Evolutionary conservation across 2,888 invertebrate species (phyloP), one percentile per base, ranked within the genome.

Genomic region (Hirtodrosophila histrioides): DNA sequence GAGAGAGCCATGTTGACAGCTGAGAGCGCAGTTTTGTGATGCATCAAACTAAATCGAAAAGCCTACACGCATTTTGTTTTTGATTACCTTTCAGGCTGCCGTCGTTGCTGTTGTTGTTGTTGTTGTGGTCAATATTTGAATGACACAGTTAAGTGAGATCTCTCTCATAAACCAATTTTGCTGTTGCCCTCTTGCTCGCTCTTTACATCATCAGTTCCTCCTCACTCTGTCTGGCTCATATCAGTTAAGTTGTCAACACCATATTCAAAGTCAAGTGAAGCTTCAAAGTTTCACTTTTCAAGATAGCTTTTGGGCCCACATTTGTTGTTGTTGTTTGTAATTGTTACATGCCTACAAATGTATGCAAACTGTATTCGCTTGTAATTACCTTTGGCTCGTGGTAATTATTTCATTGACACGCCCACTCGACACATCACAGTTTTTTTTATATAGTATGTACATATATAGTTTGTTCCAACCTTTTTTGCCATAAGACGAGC

Each of bases 121-220:
- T 27, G 45, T 35, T 36, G 46, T 55, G 50, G 54, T 80, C 70
- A 80, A 80, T 78, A 81, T 80, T 78, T 81, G 65, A 69, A 49
- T 73, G 81, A 75, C 80, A 78, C 55, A 80, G 68, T 72, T 80
- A 45, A 49, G 36, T 11, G 27, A 48, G 51, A 37, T 54, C 36
- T 31, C 56, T 46, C 58, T 60, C 43, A 27, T 5, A 1, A 17
- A 17, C 17, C 17, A 17, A 17, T 17, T 17, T 17, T 17, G 17
- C 17, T 27, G 27, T 3, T 27, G 27, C 27, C 12, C 53, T 37
- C 29, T 4, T 11, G 24, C 35, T 31, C 33, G 17, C 24, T 11
- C 23, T 0, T 24, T 40, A 17, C 17, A 1, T 17, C 17, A 9
- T 31, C 56, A 17, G 24, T 35, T 12, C 39, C 35, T n/a, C 27